These are phyloP conservation scores for Cyprinella venusta DNA, from an alignment of 2,797 vertebrate genomes.

Conservation along the genomic window DNA sequence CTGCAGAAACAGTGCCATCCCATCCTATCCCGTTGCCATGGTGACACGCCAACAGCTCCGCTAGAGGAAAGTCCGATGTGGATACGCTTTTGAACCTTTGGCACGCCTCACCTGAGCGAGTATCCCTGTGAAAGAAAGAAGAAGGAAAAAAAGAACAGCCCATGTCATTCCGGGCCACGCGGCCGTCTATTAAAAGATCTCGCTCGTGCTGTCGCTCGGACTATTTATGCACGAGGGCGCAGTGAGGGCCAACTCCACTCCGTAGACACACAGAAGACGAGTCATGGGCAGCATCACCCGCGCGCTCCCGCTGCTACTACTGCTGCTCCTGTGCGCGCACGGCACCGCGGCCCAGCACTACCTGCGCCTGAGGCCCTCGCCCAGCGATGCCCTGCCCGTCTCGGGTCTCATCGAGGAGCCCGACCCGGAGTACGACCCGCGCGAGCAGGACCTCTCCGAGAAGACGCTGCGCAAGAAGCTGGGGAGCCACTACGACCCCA, in stretches of 20 bases:
- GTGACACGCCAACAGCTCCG: slow-evolving; percentile 84
- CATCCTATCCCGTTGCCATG: slow-evolving; percentile 89
- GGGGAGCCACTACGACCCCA: slow-evolving; percentile 88
- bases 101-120: slow-evolving; percentile 30
- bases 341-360: slow-evolving; percentile 82
- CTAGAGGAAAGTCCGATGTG: slow-evolving; percentile 53
- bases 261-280: slow-evolving; percentile 23
- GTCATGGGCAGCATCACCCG: slow-evolving; percentile 46
- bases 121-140: not conserved
- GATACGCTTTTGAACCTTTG: slow-evolving; percentile 6
- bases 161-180: slow-evolving; percentile 77
- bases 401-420: slow-evolving; percentile 88
- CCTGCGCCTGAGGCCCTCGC: slow-evolving; percentile 87
- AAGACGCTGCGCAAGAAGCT: slow-evolving; percentile 89
- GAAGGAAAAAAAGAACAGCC: slow-evolving; percentile 56
- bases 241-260: slow-evolving; percentile 57
- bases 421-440: slow-evolving; percentile 91
- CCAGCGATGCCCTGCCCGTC: slow-evolving; percentile 87
- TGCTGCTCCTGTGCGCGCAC: slow-evolving; percentile 78
- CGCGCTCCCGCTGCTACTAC: slow-evolving; percentile 77
- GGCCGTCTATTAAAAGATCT: slow-evolving; percentile 89
- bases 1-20: slow-evolving; percentile 77
- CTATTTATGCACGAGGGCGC: slow-evolving; percentile 83
- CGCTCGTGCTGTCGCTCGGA: slow-evolving; percentile 82
- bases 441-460: slow-evolving; percentile 89